Base-by-base conservation (phyloP, 2,797 vertebrate species). In the Holocentrus rufus region DNA sequence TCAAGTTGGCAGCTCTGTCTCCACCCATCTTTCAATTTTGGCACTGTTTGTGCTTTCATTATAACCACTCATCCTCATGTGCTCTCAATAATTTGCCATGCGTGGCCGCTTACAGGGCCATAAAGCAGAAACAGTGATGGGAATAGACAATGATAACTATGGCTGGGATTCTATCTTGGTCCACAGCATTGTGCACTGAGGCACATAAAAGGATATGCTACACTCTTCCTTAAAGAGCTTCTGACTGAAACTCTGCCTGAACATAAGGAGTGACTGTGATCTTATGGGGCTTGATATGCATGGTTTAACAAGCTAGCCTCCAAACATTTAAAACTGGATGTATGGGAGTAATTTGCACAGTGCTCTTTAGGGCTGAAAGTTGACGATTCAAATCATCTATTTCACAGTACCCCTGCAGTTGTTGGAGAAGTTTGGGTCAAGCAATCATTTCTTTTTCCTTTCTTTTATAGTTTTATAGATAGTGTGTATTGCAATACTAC, bases 81-180 rank as follows among this genome's bases (percentile, higher is more conserved):
- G 70, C 64, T 76, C 64, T 56, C 61, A 69, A 82, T 85, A 81
- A 85, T 87, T 83, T 83, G 69, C 73, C 62, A 68, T 79, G 82
- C 20, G 18, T 50, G 34, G 73, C 75, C 5, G 47, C 76, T 77
- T 80, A 58, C 78, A 74, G 81, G 57, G 63, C 70, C 70, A 66
- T 87, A 77, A 89, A 86, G 84, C 69, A 79, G 76, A 80, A 77
- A 76, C 61, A 74, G 53, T 83, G 77, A 83, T 72, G 67, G 72
- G 74, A 82, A 80, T 69, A 81, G 77, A 85, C 73, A 77, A 69
- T 23, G 60, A 66, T 81, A 85, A 83, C 60, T 77, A 62, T 70
- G 56, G 61, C 36, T 65, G 36, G 52, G 68, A 55, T 77, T 78
- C 67, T 68, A 71, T 86, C 65, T 77, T 58, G 53, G 79, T 75